Conservation (phyloP, 2,797 vertebrate species). For the Scyliorhinus canicula region DNA sequence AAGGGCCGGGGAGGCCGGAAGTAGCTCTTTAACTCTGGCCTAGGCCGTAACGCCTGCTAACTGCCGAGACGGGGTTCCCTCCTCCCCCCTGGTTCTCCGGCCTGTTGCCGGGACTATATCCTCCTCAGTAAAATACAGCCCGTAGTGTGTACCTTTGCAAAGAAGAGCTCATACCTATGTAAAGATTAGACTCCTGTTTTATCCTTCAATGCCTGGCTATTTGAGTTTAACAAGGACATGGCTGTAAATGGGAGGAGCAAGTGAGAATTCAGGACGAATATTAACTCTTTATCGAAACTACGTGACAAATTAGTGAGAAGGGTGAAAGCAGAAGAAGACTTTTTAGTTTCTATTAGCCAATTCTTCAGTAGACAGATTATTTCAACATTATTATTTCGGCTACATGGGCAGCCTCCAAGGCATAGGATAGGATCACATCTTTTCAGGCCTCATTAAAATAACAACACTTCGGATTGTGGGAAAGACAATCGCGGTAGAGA, state of each 20-base stretch:
- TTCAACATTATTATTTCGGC: slow-evolving; percentile 1
- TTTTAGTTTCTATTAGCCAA: neutral
- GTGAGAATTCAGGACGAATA: neutral
- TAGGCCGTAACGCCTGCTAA: too few species aligned
- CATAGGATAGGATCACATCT: neutral
- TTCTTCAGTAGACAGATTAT: neutral
- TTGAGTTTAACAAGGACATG: neutral
- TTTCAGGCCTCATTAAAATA: slow-evolving; percentile 29
- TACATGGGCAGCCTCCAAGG: neutral
- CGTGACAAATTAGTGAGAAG: neutral
- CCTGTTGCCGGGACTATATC: too few species aligned
- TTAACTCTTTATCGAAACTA: neutral
- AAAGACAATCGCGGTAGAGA: neutral
- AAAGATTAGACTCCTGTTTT: neutral
- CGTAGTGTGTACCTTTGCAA: neutral
- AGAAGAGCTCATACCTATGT: neutral
- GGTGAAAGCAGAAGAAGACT: neutral
- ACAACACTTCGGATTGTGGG: neutral
- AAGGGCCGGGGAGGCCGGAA: too few species aligned
- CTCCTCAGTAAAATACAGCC: neutral
- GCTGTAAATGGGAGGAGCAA: neutral
- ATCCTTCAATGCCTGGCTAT: neutral
- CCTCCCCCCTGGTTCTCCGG: too few species aligned
- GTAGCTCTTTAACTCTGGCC: too few species aligned
- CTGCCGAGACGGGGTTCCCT: too few species aligned